Percentiles rank a stretch among this genome's conserved stretches.
phyloP scores from a whole-genome alignment of 2,888 invertebrate species.

The Cheilosia soror region DNA sequence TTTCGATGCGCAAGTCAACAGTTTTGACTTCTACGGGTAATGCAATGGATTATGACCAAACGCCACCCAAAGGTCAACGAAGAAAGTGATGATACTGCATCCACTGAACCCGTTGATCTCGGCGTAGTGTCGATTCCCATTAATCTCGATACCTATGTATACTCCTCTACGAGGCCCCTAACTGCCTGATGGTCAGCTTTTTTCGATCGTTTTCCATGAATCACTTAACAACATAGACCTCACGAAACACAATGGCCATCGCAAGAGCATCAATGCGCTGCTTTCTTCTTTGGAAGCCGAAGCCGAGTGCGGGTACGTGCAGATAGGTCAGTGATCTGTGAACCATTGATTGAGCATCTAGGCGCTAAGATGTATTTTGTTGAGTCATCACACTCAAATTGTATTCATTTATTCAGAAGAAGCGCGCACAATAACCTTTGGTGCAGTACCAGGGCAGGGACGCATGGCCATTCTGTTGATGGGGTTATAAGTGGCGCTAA shows the following conservation, averaged over 20 bases:
- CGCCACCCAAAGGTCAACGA: slow-evolving; percentile 27
- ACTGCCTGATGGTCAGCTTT: slow-evolving; percentile 4
- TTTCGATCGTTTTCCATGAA: slow-evolving; percentile 37
- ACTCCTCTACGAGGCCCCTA: neutral
- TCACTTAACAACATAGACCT: slow-evolving; percentile 3
- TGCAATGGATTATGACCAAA: neutral
- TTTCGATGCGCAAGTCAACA: neutral
- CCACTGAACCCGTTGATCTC: slow-evolving; percentile 30
- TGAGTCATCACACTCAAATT: slow-evolving; percentile 57
- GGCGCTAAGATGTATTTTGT: slow-evolving; percentile 1
- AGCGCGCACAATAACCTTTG: slow-evolving; percentile 34
- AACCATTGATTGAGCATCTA: slow-evolving; percentile 41
- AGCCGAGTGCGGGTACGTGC: slow-evolving; percentile 5
- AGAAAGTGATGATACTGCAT: slow-evolving; percentile 48
- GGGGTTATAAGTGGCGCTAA: slow-evolving; percentile 37
- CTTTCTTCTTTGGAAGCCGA: slow-evolving; percentile 28
- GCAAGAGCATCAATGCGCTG: slow-evolving; percentile 25
- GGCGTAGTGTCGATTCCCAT: slow-evolving; percentile 7
- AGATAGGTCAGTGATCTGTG: slow-evolving; percentile 67
- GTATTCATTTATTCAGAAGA: neutral
- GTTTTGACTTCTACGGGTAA: neutral
- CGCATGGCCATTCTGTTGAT: slow-evolving; percentile 22
- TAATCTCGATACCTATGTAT: slow-evolving; percentile 25
- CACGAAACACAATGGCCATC: slow-evolving; percentile 31
- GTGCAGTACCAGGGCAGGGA: slow-evolving; percentile 46